Evolutionary conservation across 2,113 vertebrate genomes (phyloP).

Genomic region (Ginglymostoma cirratum): DNA sequence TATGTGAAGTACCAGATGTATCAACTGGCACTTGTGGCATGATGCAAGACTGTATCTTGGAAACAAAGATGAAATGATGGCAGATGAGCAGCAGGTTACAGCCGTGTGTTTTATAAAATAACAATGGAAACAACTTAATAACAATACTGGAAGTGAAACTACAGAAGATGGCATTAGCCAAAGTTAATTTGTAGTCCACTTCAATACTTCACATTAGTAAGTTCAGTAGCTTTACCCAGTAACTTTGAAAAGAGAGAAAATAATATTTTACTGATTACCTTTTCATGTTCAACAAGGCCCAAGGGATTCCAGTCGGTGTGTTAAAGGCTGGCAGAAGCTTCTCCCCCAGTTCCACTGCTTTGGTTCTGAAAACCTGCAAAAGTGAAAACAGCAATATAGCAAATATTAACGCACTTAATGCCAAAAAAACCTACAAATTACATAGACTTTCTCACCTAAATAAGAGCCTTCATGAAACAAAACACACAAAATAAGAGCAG

Average conservation of each 20-base stretch:
- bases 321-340: conserved; percentile 94
- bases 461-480: not conserved
- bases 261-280: conserved; percentile 59
- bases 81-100: not conserved
- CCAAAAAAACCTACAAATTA: not conserved
- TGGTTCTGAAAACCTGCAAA: conserved; percentile 79
- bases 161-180: not conserved
- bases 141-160: not conserved
- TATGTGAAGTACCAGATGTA: not conserved
- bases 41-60: not conserved
- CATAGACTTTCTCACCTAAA: not conserved
- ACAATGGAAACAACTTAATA: not conserved
- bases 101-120: not conserved
- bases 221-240: not conserved
- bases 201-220: not conserved
- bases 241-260: not conserved
- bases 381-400: conserved; percentile 47
- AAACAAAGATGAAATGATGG: not conserved
- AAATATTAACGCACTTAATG: not conserved
- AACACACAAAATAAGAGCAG: too few relatives aligned
- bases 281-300: conserved; percentile 96
- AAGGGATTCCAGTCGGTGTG: conserved; percentile 93
- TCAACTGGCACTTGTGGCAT: not conserved
- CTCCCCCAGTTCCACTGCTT: conserved; percentile 89
- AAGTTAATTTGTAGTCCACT: not conserved